A percentile compares a stretch with the other conserved stretches of the same genome.
phyloP scores from a whole-genome alignment of 2,797 vertebrate species.

The Meriones psammophilus region DNA sequence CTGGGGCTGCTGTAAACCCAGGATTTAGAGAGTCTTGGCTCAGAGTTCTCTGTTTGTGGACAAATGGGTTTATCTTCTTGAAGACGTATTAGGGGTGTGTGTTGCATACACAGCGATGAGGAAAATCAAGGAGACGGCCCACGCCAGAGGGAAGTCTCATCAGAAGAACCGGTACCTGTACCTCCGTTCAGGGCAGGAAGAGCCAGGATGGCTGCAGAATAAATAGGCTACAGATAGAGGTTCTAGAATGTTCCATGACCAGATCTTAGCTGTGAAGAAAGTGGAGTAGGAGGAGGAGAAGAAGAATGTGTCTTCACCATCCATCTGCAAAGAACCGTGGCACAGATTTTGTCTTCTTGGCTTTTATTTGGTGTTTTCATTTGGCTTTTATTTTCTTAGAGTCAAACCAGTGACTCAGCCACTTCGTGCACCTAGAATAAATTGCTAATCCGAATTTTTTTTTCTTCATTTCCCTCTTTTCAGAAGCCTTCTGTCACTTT shows the following conservation, averaged over 20 bases:
- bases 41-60: slow-evolving; percentile 63
- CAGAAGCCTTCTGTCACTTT: neutral
- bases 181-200: neutral
- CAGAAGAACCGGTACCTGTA: neutral
- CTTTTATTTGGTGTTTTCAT: neutral
- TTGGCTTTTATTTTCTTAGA: neutral
- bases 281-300: neutral
- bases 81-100: slow-evolving; percentile 70
- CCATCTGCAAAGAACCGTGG: neutral
- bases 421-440: neutral
- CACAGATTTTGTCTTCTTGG: neutral
- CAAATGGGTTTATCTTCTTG: slow-evolving; percentile 73
- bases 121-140: slow-evolving; percentile 28
- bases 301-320: neutral
- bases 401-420: neutral
- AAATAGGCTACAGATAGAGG: neutral
- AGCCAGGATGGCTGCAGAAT: neutral
- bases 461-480: neutral
- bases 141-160: neutral
- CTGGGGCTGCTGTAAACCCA: slow-evolving; percentile 4
- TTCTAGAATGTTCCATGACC: neutral
- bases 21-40: slow-evolving; percentile 68
- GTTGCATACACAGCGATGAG: slow-evolving; percentile 68
- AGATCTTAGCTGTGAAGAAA: neutral
- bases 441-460: neutral